Percentiles rank a stretch among this genome's conserved stretches.
phyloP scores from a whole-genome alignment of 2,797 vertebrate genomes.

The Tenualosa thibaudeaui region DNA sequence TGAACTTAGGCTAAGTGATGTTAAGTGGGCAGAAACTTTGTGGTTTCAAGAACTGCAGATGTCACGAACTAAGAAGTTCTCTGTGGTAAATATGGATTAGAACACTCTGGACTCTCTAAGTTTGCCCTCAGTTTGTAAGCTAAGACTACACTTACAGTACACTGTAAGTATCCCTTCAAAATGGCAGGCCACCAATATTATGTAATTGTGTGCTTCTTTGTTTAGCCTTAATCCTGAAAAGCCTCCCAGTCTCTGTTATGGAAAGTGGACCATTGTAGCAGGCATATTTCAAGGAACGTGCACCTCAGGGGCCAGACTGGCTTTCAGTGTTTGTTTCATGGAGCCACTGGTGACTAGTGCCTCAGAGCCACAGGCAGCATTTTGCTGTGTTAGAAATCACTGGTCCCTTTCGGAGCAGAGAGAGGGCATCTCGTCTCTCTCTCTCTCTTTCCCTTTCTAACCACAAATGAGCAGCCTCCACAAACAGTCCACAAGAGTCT shows the following conservation, averaged over 20 bases:
- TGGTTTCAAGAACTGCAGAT: background rate
- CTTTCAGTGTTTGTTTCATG: background rate
- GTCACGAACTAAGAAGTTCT: background rate
- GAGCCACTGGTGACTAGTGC: background rate
- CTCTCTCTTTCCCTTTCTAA: background rate
- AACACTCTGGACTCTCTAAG: background rate
- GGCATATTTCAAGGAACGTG: background rate
- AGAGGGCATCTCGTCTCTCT: background rate
- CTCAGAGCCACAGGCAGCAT: background rate
- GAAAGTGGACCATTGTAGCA: background rate
- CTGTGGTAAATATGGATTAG: background rate
- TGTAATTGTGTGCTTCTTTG: background rate
- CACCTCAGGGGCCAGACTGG: background rate
- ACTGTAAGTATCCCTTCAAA: background rate
- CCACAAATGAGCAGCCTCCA: background rate
- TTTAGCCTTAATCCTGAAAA: background rate
- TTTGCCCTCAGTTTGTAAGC: background rate
- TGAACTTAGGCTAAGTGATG: background rate
- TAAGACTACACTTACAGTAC: background rate
- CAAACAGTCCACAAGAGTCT: background rate
- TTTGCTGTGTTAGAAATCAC: background rate
- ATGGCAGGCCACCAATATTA: background rate
- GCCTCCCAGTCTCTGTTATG: background rate
- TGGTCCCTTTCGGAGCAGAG: background rate
- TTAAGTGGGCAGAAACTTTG: too few relatives aligned